Percentiles rank a stretch among this genome's conserved stretches.
Conservation (phyloP, 2,113 vertebrate species). For the Spea bombifrons region DNA sequence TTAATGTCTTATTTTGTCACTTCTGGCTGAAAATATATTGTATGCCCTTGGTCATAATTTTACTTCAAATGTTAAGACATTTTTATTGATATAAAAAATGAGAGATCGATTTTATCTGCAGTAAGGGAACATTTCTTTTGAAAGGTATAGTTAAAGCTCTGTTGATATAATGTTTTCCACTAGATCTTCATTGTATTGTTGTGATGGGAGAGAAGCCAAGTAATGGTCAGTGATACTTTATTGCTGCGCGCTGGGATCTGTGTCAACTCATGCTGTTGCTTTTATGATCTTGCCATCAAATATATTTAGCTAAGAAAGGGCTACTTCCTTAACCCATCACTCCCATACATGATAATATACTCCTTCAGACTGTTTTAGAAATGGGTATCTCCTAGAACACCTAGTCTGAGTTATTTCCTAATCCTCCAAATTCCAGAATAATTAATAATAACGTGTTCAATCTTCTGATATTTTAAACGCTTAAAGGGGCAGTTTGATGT, state of each 20-base stretch:
- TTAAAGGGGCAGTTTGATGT: no score
- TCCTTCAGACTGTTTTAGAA: constrained; percentile 1
- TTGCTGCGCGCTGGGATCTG: constrained; percentile 43
- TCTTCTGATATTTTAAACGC: no score
- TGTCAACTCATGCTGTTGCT: constrained; percentile 41
- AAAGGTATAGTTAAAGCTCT: constrained; percentile 46
- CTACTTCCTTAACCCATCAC: constrained; percentile 14
- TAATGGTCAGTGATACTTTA: constrained; percentile 49
- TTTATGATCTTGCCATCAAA: constrained; percentile 39
- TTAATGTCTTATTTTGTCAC: constrained; percentile 49
- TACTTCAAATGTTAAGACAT: constrained; percentile 48
- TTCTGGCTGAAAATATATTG: constrained; percentile 45
- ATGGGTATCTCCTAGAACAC: not conserved
- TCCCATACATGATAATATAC: constrained; percentile 2
- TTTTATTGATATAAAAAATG: constrained; percentile 50
- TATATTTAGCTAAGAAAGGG: constrained; percentile 31
- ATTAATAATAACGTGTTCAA: no score
- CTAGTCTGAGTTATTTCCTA: not conserved
- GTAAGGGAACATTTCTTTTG: constrained; percentile 48
- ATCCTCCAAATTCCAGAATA: no score
- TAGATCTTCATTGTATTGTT: constrained; percentile 48
- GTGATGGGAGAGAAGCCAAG: constrained; percentile 46
- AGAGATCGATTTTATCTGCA: constrained; percentile 48
- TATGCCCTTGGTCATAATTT: constrained; percentile 47
- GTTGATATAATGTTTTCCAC: constrained; percentile 47